These are phyloP conservation scores for Holacanthus passer DNA, from an alignment of 2,113 vertebrate genomes.

Conservation along the genomic window DNA sequence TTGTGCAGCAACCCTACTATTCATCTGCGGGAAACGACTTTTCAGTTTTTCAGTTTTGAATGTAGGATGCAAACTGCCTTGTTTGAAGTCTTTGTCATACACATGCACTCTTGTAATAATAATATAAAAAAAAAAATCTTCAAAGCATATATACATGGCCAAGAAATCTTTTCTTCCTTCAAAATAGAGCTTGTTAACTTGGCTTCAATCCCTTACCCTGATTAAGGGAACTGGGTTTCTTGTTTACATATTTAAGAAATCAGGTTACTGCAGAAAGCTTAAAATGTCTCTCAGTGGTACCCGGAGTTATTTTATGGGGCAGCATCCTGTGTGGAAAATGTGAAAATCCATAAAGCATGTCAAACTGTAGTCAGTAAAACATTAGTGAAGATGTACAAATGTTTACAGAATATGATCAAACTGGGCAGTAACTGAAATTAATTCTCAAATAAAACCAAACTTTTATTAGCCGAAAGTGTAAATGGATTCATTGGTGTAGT, in stretches of 20 bases:
- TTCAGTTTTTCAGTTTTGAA: background rate
- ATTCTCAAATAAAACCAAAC: background rate
- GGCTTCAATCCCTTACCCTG: background rate
- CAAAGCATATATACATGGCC: background rate
- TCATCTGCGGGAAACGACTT: background rate
- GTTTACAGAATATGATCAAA: background rate
- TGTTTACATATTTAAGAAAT: background rate
- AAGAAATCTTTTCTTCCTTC: background rate
- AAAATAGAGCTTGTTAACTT: conserved; percentile 14
- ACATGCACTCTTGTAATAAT: background rate
- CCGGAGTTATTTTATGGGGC: background rate
- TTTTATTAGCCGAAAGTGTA: background rate
- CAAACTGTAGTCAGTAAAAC: background rate
- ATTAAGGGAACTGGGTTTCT: conserved; percentile 4
- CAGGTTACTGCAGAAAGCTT: background rate
- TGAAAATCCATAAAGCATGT: background rate
- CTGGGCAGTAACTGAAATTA: background rate
- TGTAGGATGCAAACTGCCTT: background rate
- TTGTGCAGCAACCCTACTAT: no score
- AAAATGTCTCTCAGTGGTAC: background rate
- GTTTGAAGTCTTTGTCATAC: background rate
- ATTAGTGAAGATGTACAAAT: background rate
- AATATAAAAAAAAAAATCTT: background rate
- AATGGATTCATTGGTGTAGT: background rate
- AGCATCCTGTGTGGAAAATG: background rate